phyloP scores from a whole-genome alignment of 2,888 invertebrate species.

The Drosophila mimica region DNA sequence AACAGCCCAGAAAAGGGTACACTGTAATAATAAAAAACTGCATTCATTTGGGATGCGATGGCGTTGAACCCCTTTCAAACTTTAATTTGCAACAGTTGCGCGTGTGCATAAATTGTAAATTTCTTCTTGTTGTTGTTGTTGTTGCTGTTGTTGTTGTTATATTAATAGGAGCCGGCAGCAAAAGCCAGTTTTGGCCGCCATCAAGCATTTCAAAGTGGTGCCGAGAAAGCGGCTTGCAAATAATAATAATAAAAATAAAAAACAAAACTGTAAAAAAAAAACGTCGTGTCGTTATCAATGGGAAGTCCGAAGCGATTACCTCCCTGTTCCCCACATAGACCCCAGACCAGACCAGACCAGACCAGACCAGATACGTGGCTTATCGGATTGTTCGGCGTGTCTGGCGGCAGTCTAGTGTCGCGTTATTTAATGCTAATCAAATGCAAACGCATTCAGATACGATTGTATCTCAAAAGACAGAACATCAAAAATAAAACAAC shows the following conservation, averaged over 20 bases:
- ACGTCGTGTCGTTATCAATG: conserved; percentile 48
- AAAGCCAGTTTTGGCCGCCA: conserved; percentile 49
- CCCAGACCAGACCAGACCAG: not conserved
- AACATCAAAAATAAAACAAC: conserved; percentile 22
- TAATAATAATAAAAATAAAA: not conserved
- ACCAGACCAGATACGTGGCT: not conserved
- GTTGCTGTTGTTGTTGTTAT: not conserved
- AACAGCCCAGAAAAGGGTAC: not conserved
- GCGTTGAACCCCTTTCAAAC: conserved; percentile 64
- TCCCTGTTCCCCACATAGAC: too few relatives aligned
- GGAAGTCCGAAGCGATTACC: not conserved
- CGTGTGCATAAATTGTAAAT: conserved; percentile 59
- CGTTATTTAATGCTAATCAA: conserved; percentile 49
- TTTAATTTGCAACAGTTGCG: conserved; percentile 48
- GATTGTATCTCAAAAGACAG: conserved; percentile 33
- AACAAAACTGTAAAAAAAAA: too few relatives aligned
- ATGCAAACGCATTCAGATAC: conserved; percentile 42
- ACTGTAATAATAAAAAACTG: conserved; percentile 19
- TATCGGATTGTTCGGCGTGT: conserved; percentile 34
- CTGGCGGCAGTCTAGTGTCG: conserved; percentile 57
- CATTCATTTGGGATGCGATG: conserved; percentile 55
- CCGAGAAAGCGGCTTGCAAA: conserved; percentile 46
- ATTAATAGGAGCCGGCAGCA: conserved; percentile 31
- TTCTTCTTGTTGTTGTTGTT: conserved; percentile 29
- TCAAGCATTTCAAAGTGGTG: conserved; percentile 12